These are phyloP conservation scores for Oenanthe melanoleuca DNA, from an alignment of 2,113 vertebrate genomes.

Conservation along the genomic window DNA sequence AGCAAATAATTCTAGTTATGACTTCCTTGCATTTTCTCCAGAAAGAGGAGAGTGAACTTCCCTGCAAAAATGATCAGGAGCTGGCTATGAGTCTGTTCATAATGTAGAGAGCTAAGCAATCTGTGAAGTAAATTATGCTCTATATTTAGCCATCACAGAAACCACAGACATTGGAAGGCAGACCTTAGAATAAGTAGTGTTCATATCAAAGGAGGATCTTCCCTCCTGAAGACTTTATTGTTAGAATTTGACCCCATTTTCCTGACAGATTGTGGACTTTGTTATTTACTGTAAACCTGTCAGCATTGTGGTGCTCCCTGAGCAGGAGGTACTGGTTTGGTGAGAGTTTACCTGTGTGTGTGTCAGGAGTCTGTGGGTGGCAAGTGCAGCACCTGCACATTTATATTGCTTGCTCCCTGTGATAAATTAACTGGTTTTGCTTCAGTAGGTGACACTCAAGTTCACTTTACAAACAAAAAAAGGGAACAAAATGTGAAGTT, in stretches of 20 bases:
- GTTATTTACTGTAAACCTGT: neutral
- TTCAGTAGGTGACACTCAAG: neutral
- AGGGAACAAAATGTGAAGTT: neutral
- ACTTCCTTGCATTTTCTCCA: neutral
- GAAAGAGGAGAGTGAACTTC: neutral
- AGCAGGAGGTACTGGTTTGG: neutral
- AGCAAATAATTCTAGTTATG: neutral
- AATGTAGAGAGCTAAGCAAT: neutral
- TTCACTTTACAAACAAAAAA: neutral
- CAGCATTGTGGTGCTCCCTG: neutral
- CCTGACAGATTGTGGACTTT: neutral
- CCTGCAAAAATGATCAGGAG: neutral
- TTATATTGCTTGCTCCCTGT: neutral
- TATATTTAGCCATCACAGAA: neutral
- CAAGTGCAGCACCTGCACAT: neutral
- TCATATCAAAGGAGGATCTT: neutral
- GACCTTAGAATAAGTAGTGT: neutral
- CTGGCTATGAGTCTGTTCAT: neutral
- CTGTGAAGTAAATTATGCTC: neutral
- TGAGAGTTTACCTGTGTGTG: neutral
- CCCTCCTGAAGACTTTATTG: neutral
- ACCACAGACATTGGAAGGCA: neutral
- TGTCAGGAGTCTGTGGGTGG: neutral
- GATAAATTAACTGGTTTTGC: neutral
- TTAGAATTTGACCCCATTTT: neutral